phyloP scores from a whole-genome alignment of 2,888 invertebrate genomes.

The Ligdia adustata region DNA sequence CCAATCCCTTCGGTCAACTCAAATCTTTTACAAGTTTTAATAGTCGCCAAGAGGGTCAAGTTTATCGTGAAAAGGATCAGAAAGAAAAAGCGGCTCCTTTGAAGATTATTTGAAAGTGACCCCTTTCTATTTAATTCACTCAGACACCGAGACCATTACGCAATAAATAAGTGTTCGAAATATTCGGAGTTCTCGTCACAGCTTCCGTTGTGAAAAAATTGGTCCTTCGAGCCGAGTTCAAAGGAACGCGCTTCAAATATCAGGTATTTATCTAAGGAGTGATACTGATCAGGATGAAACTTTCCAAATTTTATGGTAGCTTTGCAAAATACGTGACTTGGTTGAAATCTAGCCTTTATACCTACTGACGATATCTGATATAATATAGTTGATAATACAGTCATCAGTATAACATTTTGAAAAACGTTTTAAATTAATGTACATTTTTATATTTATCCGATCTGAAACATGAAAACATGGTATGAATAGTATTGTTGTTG shows the following conservation, averaged over 20 bases:
- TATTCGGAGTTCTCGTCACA: slow-evolving; percentile 4
- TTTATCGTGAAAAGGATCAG: slow-evolving; percentile 37
- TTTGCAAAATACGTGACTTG: slow-evolving; percentile 23
- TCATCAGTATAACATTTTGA: slow-evolving; percentile 6
- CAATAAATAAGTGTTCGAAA: slow-evolving; percentile 17
- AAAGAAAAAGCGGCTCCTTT: slow-evolving; percentile 36
- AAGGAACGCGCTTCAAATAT: slow-evolving; percentile 5
- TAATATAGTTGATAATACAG: too few species aligned
- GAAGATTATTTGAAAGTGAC: slow-evolving; percentile 29
- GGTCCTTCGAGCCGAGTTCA: slow-evolving; percentile 1
- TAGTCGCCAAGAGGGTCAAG: slow-evolving; percentile 37
- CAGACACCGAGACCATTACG: slow-evolving; percentile 19
- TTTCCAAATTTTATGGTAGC: slow-evolving; percentile 9
- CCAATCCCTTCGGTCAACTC: slow-evolving; percentile 38
- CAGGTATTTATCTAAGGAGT: slow-evolving; percentile 13
- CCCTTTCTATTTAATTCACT: slow-evolving; percentile 30
- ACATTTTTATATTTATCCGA: neutral
- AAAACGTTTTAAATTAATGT: neutral
- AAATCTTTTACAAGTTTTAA: slow-evolving; percentile 36
- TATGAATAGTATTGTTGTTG: neutral
- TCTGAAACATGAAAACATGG: neutral
- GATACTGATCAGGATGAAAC: slow-evolving; percentile 5
- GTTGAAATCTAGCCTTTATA: too few species aligned
- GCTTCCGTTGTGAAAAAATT: slow-evolving; percentile 21
- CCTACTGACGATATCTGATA: too few species aligned